phyloP scores from a whole-genome alignment of 2,888 invertebrate genomes.

The Pomacea canaliculata region DNA sequence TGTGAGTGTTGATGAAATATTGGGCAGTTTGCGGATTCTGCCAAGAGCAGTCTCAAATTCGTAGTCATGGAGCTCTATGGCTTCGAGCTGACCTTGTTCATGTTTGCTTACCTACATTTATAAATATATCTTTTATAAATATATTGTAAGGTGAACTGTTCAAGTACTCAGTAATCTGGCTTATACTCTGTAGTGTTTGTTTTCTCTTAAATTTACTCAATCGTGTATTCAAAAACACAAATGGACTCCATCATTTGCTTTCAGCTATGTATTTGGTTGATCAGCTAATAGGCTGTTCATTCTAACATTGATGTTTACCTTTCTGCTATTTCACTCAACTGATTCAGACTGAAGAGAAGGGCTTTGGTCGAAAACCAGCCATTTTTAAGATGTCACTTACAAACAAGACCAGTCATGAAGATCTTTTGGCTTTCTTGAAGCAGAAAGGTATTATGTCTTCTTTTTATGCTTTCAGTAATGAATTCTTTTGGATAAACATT shows the following conservation, averaged over 20 bases:
- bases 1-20: slow-evolving; percentile 41
- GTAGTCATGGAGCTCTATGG: no score
- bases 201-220: no score
- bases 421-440: slow-evolving; percentile 32
- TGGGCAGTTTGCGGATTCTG: not conserved
- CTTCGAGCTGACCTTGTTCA: not conserved
- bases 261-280: no score
- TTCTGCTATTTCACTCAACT: not conserved
- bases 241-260: no score
- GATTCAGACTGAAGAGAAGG: slow-evolving; percentile 32
- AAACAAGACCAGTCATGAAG: slow-evolving; percentile 25
- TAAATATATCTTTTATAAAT: not conserved
- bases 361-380: slow-evolving; percentile 31
- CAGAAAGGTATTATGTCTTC: slow-evolving; percentile 26
- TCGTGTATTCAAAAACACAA: no score
- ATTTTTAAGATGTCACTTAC: slow-evolving; percentile 33
- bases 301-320: not conserved
- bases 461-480: no score
- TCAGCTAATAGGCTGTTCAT: no score
- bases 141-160: no score
- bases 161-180: no score
- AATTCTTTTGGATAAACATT: no score
- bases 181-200: no score
- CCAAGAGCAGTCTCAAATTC: no score
- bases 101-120: not conserved